These are phyloP conservation scores for Monomorium pharaonis DNA, from an alignment of 1,140 invertebrate genomes.

Conservation along the genomic window DNA sequence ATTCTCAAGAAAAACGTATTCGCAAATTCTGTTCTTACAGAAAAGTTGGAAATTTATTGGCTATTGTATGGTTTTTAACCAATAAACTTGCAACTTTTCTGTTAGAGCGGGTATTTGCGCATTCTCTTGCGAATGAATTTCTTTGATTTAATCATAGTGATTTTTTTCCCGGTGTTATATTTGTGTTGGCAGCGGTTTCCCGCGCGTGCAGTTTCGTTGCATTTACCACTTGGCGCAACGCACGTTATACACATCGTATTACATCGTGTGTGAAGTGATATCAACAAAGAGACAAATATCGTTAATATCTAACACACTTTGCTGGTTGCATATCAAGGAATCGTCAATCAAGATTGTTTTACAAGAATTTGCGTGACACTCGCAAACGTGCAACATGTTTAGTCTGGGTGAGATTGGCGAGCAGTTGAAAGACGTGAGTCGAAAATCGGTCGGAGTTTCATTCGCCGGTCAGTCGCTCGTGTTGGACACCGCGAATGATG, in stretches of 20 bases:
- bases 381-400: conserved; percentile 71
- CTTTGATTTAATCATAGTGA: no score
- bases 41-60: no score
- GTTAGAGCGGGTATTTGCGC: no score
- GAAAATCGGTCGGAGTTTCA: conserved; percentile 84
- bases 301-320: background rate
- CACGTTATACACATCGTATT: background rate
- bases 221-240: background rate
- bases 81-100: no score
- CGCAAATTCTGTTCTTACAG: no score
- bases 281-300: background rate
- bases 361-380: background rate
- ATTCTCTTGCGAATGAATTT: no score
- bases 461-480: conserved; percentile 89
- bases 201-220: conserved; percentile 23
- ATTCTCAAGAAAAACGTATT: no score
- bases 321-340: background rate
- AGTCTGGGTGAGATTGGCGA: conserved; percentile 77
- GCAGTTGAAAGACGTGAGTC: conserved; percentile 72
- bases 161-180: background rate
- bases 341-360: background rate
- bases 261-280: background rate
- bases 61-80: no score
- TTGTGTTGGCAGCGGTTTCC: conserved; percentile 52
- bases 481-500: conserved; percentile 88